Conservation (phyloP, 2,888 invertebrate genomes). For the Notocelia uddmanniana region DNA sequence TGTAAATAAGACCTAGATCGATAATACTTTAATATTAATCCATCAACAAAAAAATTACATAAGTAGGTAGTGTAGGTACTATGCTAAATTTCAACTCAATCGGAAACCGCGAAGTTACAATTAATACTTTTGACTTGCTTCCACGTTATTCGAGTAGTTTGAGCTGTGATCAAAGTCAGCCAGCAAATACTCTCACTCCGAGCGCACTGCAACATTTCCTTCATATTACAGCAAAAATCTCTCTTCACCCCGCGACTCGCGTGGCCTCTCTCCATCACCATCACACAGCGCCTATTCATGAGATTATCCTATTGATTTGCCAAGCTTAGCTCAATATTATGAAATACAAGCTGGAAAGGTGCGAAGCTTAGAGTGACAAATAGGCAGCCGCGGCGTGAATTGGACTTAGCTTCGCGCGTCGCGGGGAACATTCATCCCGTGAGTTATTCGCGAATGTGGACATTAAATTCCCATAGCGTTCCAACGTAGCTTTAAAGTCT, state of each 20-base stretch:
- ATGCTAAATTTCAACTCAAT: no score
- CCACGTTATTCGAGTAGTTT: no score
- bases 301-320: constrained; percentile 34
- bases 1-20: no score
- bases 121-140: no score
- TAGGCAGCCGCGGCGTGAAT: constrained; percentile 24
- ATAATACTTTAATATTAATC: no score
- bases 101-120: no score
- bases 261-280: constrained; percentile 25
- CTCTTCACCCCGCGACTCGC: constrained; percentile 3
- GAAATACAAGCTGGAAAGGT: constrained; percentile 15
- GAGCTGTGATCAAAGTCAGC: no score
- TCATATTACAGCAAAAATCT: neutral
- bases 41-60: no score
- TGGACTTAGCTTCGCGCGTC: constrained; percentile 23
- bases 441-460: constrained; percentile 23
- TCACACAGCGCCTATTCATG: constrained; percentile 10
- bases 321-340: constrained; percentile 36
- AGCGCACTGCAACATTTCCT: no score
- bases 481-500: neutral
- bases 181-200: no score
- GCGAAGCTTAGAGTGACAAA: constrained; percentile 25
- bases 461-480: constrained; percentile 31
- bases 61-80: no score
- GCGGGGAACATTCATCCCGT: constrained; percentile 15